A percentile compares a stretch with the other conserved stretches of the same genome.
Conservation (phyloP, 2,888 invertebrate genomes). For the Eupeodes latifasciatus region DNA sequence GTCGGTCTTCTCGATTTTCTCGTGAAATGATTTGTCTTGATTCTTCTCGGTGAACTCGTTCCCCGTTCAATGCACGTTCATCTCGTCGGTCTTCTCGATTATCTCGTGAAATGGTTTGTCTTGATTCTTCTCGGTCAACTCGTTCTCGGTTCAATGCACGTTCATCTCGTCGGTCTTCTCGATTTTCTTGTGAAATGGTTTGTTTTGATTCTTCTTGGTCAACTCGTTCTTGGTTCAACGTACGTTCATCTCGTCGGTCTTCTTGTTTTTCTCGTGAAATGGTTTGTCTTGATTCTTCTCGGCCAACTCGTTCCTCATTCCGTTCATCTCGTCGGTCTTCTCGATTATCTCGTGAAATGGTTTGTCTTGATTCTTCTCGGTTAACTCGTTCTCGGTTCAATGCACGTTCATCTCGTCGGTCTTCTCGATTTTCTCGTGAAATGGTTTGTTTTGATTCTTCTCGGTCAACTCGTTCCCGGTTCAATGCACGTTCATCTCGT, state of each 20-base stretch:
- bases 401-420: conserved; percentile 11
- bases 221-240: no score
- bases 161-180: no score
- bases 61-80: no score
- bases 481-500: not conserved
- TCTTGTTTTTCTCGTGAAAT: not conserved
- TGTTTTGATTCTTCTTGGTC: no score
- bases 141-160: not conserved
- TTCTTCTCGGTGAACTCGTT: not conserved
- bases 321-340: not conserved
- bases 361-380: not conserved
- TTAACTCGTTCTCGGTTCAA: not conserved
- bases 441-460: conserved; percentile 3
- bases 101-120: not conserved
- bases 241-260: no score
- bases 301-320: no score
- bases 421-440: conserved; percentile 2
- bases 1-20: not conserved
- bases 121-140: not conserved
- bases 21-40: not conserved
- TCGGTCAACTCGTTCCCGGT: not conserved
- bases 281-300: not conserved
- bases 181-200: no score
- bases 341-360: not conserved
- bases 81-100: not conserved